Conservation (phyloP, 2,113 vertebrate species). For the Albula glossodonta region DNA sequence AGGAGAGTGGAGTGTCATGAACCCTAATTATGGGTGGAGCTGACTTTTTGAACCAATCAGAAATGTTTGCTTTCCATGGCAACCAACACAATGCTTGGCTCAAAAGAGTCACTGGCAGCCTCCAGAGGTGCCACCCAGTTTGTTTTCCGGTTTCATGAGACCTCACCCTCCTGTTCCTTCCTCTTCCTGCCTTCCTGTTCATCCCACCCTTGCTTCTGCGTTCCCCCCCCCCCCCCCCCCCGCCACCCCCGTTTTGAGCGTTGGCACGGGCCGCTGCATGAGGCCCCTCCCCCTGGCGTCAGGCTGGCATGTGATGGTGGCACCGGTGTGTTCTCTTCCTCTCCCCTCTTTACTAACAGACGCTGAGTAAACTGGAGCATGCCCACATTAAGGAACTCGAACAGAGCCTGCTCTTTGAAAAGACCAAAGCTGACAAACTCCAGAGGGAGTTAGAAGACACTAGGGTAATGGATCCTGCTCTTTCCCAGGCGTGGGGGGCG, state of each 20-base stretch:
- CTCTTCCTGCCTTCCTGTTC: constrained; percentile 54
- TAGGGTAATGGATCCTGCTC: constrained; percentile 97
- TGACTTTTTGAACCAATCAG: too few species aligned
- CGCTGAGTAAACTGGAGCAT: constrained; percentile 99
- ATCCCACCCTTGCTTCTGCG: constrained; percentile 2
- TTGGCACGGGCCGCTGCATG: constrained; percentile 79
- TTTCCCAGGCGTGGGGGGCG: constrained; percentile 59
- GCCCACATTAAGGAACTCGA: constrained; percentile 99
- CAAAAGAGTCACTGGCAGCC: too few species aligned
- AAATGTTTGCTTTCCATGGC: too few species aligned
- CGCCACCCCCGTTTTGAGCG: constrained; percentile 40
- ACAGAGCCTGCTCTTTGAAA: constrained; percentile 99
- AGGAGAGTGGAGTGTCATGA: too few species aligned
- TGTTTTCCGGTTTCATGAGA: too few species aligned
- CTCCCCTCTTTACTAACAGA: constrained; percentile 99
- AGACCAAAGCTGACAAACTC: constrained; percentile 99
- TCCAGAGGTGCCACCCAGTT: too few species aligned
- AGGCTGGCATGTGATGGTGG: constrained; percentile 99
- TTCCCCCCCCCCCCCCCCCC: constrained; percentile 54
- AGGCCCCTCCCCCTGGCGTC: constrained; percentile 67
- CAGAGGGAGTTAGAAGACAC: constrained; percentile 99
- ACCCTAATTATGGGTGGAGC: too few species aligned
- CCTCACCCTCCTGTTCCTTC: constrained; percentile 1
- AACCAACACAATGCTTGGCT: too few species aligned
- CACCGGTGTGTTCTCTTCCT: constrained; percentile 99